A percentile compares a stretch with the other conserved stretches of the same genome.
These are phyloP conservation scores for Drosophila hamatofila DNA, from an alignment of 2,888 invertebrate genomes.

Conservation along the genomic window DNA sequence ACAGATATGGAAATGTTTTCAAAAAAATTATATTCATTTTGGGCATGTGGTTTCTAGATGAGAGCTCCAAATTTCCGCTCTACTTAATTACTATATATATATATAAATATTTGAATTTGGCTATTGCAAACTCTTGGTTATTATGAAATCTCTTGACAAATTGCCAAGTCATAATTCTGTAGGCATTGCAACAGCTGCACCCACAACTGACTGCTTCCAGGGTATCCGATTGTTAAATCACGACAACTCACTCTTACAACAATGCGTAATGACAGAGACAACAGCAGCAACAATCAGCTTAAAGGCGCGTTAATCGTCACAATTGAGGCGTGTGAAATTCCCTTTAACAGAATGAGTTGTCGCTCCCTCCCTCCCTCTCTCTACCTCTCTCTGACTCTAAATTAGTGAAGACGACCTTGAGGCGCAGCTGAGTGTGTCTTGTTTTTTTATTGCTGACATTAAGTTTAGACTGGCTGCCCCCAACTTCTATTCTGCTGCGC, in stretches of 20 bases:
- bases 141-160: slow-evolving; percentile 26
- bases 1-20: slow-evolving; percentile 53
- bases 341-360: slow-evolving; percentile 26
- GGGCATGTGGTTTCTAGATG: slow-evolving; percentile 11
- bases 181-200: slow-evolving; percentile 50
- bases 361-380: not conserved
- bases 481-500: slow-evolving; percentile 57
- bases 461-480: slow-evolving; percentile 9
- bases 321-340: slow-evolving; percentile 80
- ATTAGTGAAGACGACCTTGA: slow-evolving; percentile 62
- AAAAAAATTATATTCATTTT: slow-evolving; percentile 13
- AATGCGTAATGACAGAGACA: slow-evolving; percentile 55
- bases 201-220: slow-evolving; percentile 49
- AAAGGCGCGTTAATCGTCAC: slow-evolving; percentile 67
- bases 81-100: slow-evolving; percentile 8
- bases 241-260: slow-evolving; percentile 72
- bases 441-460: slow-evolving; percentile 46
- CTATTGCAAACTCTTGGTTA: not conserved
- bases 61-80: slow-evolving; percentile 43
- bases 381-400: not conserved
- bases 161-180: slow-evolving; percentile 73
- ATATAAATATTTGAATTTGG: not conserved
- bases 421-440: slow-evolving; percentile 40
- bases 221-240: slow-evolving; percentile 60
- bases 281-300: slow-evolving; percentile 27